A percentile compares a stretch with the other conserved stretches of the same genome.
Evolutionary conservation across 2,888 invertebrate species (phyloP).

Genomic region (Oxystoma pomonae): DNA sequence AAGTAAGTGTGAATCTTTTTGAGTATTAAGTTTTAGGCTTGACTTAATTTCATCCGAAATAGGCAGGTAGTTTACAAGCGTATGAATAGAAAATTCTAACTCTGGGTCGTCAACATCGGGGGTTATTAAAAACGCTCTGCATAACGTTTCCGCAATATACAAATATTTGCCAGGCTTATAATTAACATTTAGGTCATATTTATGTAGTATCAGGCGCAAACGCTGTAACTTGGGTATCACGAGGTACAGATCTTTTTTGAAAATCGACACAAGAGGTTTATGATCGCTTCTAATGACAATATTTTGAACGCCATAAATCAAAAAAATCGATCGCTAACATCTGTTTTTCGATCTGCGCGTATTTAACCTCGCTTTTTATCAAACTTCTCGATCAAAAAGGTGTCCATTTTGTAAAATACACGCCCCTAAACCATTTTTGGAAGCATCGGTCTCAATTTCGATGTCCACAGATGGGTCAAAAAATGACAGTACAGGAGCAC

Average conservation of each 20-base stretch:
- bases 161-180: constrained; percentile 31
- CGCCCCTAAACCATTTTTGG: constrained; percentile 34
- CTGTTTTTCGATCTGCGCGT: constrained; percentile 44
- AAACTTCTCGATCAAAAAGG: constrained; percentile 34
- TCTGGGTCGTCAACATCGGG: no score
- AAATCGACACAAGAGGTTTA: not conserved
- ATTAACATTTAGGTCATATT: constrained; percentile 30
- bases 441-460: constrained; percentile 12
- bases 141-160: constrained; percentile 29
- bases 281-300: constrained; percentile 18
- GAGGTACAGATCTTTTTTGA: not conserved
- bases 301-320: constrained; percentile 17
- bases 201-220: constrained; percentile 31
- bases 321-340: constrained; percentile 35
- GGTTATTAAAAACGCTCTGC: constrained; percentile 18
- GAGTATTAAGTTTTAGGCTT: not conserved
- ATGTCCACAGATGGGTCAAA: constrained; percentile 15
- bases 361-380: constrained; percentile 34
- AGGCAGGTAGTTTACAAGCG: not conserved
- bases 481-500: constrained; percentile 25
- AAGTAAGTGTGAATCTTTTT: not conserved
- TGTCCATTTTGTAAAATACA: constrained; percentile 36
- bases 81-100: not conserved
- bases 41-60: not conserved
- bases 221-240: constrained; percentile 30